phyloP scores from a whole-genome alignment of 2,113 vertebrate genomes.

The Silurus glanis region DNA sequence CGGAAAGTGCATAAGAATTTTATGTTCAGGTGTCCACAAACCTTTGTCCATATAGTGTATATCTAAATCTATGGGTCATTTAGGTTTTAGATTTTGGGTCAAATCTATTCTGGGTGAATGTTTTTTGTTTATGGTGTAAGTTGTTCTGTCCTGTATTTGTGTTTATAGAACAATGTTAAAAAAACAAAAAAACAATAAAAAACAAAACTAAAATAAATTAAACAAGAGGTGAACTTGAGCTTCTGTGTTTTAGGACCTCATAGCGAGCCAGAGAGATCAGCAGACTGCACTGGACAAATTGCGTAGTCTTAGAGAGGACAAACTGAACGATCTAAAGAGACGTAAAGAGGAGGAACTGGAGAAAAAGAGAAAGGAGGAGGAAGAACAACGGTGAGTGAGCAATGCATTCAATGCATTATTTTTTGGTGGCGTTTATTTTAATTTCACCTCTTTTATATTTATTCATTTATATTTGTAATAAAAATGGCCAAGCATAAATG shows the following conservation, averaged over 20 bases:
- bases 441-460: no score
- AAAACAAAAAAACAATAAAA: no score
- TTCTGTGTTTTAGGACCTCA: conserved; percentile 77
- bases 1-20: no score
- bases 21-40: no score
- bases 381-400: conserved; percentile 65
- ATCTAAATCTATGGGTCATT: no score
- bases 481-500: no score
- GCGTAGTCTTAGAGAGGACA: conserved; percentile 83
- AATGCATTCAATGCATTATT: no score
- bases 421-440: no score
- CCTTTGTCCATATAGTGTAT: no score
- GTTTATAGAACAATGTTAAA: background rate
- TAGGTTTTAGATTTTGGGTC: no score
- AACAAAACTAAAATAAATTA: no score
- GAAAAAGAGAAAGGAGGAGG: conserved; percentile 75
- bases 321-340: conserved; percentile 80
- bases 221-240: background rate
- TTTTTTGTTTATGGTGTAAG: background rate
- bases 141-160: background rate
- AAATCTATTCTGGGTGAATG: background rate
- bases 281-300: conserved; percentile 87
- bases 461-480: no score
- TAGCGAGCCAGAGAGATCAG: conserved; percentile 85
- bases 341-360: conserved; percentile 77